Percentiles rank a stretch among this genome's conserved stretches.
phyloP scores from a whole-genome alignment of 2,888 invertebrate species.

The Ornithoptera alexandrae region DNA sequence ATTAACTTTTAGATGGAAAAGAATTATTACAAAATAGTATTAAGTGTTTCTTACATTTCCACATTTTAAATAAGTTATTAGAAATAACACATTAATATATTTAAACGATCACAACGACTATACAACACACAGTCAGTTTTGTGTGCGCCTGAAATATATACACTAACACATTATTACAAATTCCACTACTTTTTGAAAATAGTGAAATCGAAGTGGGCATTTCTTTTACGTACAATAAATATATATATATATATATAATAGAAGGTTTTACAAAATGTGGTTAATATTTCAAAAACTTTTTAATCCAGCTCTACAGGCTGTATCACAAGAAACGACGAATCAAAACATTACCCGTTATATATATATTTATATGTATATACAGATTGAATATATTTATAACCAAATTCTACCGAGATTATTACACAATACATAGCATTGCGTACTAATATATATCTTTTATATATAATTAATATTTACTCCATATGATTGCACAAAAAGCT shows the following conservation, averaged over 20 bases:
- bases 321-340: neutral
- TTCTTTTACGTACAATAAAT: neutral
- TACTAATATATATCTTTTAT: neutral
- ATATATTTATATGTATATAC: neutral
- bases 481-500: conserved; percentile 12
- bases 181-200: neutral
- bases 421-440: neutral
- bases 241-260: neutral
- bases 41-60: neutral
- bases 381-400: neutral
- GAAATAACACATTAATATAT: neutral
- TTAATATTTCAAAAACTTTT: neutral
- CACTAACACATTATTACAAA: neutral
- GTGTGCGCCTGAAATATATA: too few species aligned
- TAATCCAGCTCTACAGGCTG: neutral
- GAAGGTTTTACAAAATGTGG: neutral
- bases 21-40: neutral
- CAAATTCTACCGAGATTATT: neutral
- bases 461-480: neutral
- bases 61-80: neutral
- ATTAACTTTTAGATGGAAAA: neutral
- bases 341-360: neutral
- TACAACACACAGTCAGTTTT: too few species aligned
- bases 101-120: too few species aligned
- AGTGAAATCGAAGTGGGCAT: neutral